phyloP scores from a whole-genome alignment of 2,113 vertebrate species.

The Ophthalmolycus amberensis region DNA sequence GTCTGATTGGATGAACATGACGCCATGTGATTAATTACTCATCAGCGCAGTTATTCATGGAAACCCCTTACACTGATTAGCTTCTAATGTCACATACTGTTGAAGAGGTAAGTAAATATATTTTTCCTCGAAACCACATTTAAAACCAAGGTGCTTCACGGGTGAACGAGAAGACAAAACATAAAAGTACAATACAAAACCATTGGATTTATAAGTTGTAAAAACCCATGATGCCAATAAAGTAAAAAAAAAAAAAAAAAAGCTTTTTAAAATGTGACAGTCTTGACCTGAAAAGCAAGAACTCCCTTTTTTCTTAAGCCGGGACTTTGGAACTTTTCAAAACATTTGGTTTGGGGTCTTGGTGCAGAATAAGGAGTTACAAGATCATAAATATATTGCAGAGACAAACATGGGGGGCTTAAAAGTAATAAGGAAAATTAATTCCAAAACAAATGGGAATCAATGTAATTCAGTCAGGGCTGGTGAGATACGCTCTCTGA shows the following conservation, averaged over 20 bases:
- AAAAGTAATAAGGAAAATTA: conserved; percentile 5
- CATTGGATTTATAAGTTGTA: not conserved
- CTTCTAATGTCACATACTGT: not conserved
- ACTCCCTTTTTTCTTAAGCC: not conserved
- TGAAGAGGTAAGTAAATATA: not conserved
- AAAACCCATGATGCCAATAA: too few species aligned
- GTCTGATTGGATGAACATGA: not conserved
- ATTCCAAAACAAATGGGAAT: conserved; percentile 27
- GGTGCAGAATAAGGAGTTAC: not conserved
- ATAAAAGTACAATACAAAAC: not conserved
- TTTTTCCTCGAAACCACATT: not conserved
- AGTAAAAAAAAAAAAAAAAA: too few species aligned
- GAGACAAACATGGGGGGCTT: not conserved
- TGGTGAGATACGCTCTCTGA: conserved; percentile 6
- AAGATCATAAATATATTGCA: not conserved
- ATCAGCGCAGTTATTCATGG: not conserved
- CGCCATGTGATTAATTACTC: not conserved
- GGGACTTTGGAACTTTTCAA: not conserved
- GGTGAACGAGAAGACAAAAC: not conserved
- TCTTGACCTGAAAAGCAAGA: not conserved
- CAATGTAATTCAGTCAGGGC: not conserved
- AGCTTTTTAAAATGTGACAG: not conserved
- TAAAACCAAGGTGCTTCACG: not conserved
- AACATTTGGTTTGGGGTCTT: conserved; percentile 4
- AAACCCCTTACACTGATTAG: not conserved